phyloP scores from a whole-genome alignment of 2,797 vertebrate genomes.

The Microctenopoma steveboyesi region DNA sequence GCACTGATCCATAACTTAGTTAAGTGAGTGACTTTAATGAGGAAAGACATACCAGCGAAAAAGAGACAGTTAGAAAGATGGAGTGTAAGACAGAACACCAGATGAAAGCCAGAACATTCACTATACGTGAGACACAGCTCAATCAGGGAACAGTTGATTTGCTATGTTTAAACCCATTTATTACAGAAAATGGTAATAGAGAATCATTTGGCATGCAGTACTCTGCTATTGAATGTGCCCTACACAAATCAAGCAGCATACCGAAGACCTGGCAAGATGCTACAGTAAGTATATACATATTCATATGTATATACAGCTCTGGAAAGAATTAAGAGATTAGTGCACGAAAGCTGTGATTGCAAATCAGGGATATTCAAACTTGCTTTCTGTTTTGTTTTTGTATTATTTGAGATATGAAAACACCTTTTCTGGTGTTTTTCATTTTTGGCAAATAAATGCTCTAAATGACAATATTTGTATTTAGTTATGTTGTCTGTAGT shows the following conservation, averaged over 20 bases:
- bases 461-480: too few relatives aligned
- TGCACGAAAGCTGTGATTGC: too few relatives aligned
- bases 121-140: slow-evolving; percentile 21
- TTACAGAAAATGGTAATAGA: slow-evolving; percentile 21
- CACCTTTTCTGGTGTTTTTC: too few relatives aligned
- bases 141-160: slow-evolving; percentile 7
- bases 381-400: too few relatives aligned
- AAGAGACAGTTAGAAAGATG: slow-evolving; percentile 30
- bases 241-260: slow-evolving; percentile 25
- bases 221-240: slow-evolving; percentile 1
- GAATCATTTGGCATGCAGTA: slow-evolving; percentile 19
- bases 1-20: slow-evolving; percentile 69
- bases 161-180: slow-evolving; percentile 27
- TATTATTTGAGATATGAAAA: too few relatives aligned
- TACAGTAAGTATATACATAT: background rate
- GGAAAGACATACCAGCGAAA: slow-evolving; percentile 38
- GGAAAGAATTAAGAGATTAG: too few relatives aligned
- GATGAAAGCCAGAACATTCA: slow-evolving; percentile 34
- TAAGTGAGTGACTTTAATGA: slow-evolving; percentile 64
- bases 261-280: slow-evolving; percentile 26
- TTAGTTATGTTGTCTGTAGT: too few relatives aligned
- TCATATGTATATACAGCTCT: background rate
- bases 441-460: too few relatives aligned
- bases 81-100: slow-evolving; percentile 31
- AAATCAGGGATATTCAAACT: too few relatives aligned